Evolutionary conservation across 2,797 vertebrate species (phyloP).

Genomic region (Gobio occitaniae): DNA sequence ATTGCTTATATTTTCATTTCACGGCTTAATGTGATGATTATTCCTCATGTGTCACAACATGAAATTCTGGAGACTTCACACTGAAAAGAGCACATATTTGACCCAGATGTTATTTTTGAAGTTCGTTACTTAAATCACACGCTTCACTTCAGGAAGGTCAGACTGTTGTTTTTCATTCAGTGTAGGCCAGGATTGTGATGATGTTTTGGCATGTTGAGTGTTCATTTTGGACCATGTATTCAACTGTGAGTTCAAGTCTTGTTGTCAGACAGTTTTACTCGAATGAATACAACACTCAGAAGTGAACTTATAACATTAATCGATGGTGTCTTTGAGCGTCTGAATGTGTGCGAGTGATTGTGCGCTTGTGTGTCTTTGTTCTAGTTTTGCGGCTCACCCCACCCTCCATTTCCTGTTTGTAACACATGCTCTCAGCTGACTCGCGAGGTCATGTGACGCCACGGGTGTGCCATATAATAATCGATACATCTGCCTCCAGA

Average conservation of each 20-base stretch:
- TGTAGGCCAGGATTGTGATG: not conserved
- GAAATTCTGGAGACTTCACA: not conserved
- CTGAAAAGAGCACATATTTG: not conserved
- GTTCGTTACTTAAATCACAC: not conserved
- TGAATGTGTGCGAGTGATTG: not conserved
- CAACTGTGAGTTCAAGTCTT: not conserved
- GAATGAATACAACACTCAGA: not conserved
- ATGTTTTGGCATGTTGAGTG: not conserved
- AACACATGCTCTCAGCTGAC: conserved; percentile 56
- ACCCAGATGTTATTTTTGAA: not conserved
- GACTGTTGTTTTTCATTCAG: not conserved
- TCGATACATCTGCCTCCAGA: not conserved
- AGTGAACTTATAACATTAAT: not conserved
- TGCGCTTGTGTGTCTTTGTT: conserved; percentile 27
- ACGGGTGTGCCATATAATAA: conserved; percentile 20
- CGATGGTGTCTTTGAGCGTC: too few relatives aligned
- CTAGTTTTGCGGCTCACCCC: conserved; percentile 55
- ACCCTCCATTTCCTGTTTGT: conserved; percentile 61
- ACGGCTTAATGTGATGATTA: not conserved
- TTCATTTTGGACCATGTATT: not conserved
- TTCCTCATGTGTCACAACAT: not conserved
- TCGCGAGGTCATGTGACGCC: conserved; percentile 43
- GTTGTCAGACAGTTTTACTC: not conserved
- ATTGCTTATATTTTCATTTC: not conserved
- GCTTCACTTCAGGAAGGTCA: not conserved